phyloP scores from a whole-genome alignment of 1,140 invertebrate genomes.

The Drosophila tani region DNA sequence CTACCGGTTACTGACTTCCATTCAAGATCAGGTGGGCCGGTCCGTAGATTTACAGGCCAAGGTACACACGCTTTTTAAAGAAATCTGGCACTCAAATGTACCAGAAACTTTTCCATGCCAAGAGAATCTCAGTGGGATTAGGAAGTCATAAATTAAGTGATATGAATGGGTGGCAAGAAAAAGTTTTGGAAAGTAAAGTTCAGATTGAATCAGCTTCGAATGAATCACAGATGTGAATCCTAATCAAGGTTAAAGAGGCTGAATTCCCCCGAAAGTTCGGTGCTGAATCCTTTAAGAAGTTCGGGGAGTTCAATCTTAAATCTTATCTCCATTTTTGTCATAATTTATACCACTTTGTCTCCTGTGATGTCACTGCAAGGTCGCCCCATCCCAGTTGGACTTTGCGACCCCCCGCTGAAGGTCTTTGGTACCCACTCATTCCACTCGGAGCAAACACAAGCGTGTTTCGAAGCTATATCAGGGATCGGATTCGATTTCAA shows the following conservation, averaged over 20 bases:
- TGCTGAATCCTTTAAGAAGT: no score
- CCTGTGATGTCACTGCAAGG: slow-evolving; percentile 11
- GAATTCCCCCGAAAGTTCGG: no score
- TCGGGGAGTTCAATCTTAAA: no score
- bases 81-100: background rate
- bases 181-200: background rate
- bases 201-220: background rate
- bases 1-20: background rate
- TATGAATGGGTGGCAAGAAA: background rate
- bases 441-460: background rate
- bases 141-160: slow-evolving; percentile 14
- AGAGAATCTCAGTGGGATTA: slow-evolving; percentile 6
- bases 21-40: slow-evolving; percentile 1
- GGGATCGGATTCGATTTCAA: slow-evolving; percentile 10
- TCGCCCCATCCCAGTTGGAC: slow-evolving; percentile 7
- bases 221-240: slow-evolving; percentile 6
- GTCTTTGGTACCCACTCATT: background rate
- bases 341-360: background rate
- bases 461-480: slow-evolving; percentile 8
- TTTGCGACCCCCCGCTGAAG: slow-evolving; percentile 29
- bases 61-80: background rate
- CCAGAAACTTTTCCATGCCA: slow-evolving; percentile 21
- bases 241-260: no score
- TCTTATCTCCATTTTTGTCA: background rate
- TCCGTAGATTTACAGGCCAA: slow-evolving; percentile 5